Evolutionary conservation across 2,888 invertebrate species (phyloP), one percentile per base, ranked within the genome.

Genomic region (Chironomus tentans): DNA sequence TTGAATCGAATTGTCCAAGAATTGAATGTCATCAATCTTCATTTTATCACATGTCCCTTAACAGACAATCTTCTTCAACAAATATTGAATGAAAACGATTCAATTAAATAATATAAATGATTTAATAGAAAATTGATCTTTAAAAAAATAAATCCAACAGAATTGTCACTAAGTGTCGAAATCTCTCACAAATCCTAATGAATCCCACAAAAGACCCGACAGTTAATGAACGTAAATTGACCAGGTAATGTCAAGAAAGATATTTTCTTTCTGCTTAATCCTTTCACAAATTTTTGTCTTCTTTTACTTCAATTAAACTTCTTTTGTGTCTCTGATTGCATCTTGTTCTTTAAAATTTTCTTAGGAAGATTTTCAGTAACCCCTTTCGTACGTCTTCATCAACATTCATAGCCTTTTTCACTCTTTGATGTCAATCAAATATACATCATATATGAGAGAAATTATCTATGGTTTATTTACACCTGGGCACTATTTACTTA

Each of bases 401-500:
- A 70, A 38, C 38, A 38, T 38, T 38, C 38, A 38, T 38, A 38
- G 38, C 38, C 38, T 38, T 38, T 38, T 38, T 38, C 38, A 38
- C 10, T 38, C 38, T 38, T 24, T 47, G 68, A 46, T 74, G 74
- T 74, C 74, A 74, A 74, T 74, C 74, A 74, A 74, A 74, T 62
- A 74, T 47, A 61, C 74, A 74, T 74, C 68, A 28, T 46, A 61
- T 56, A 65, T 68, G 72, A 74, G 62, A 68, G 18, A 62, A 38
- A 74, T 74, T 74, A 74, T 74, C 74, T 74, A 61, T 74, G 74
- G 74, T 74, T 74, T 62, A 74, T 74, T 74, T 74, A 74, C 74
- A 74, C 74, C 74, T 74, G 74, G 74, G 48, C 24, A 46, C 10
- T 28, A 50, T 24, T 62, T 72, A 71, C 38, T 72, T 69, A 10